phyloP scores from a whole-genome alignment of 2,113 vertebrate genomes.

The Rostratula benghalensis region DNA sequence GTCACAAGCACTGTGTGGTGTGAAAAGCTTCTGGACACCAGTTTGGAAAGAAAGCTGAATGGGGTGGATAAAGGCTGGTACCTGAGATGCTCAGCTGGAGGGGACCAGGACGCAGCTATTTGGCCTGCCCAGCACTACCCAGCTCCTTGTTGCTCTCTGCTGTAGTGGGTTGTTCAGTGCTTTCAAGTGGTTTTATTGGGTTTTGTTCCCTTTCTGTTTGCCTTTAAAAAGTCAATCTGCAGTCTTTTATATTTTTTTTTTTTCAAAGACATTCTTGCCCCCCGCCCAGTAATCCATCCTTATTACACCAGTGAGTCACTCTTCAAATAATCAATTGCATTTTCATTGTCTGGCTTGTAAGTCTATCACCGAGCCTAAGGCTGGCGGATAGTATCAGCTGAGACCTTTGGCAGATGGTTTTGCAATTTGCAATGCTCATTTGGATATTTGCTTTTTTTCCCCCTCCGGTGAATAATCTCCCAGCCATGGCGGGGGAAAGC shows the following conservation, averaged over 20 bases:
- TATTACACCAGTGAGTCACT: conserved; percentile 47
- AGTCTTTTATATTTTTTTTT: not conserved
- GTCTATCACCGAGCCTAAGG: conserved; percentile 21
- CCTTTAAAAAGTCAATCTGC: conserved; percentile 11
- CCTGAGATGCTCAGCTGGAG: not conserved
- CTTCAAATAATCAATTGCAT: conserved; percentile 47
- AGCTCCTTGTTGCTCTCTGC: not conserved
- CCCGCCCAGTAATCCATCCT: conserved; percentile 33
- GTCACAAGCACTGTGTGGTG: accelerated
- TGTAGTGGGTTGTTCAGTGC: not conserved
- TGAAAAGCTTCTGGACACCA: not conserved
- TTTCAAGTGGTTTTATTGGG: not conserved
- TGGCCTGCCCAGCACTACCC: not conserved
- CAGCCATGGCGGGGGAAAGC: not conserved
- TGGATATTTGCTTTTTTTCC: conserved; percentile 5
- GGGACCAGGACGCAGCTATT: accelerated
- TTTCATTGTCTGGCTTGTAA: conserved; percentile 53
- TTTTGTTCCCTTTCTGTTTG: conserved; percentile 35
- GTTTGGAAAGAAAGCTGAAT: not conserved
- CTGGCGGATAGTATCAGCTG: not conserved
- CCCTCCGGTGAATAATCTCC: conserved; percentile 46
- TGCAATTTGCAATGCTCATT: conserved; percentile 24
- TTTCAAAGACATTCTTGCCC: not conserved
- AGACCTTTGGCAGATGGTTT: conserved; percentile 55
- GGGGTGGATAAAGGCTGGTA: not conserved